phyloP scores from a whole-genome alignment of 2,113 vertebrate species.

The Castor canadensis region DNA sequence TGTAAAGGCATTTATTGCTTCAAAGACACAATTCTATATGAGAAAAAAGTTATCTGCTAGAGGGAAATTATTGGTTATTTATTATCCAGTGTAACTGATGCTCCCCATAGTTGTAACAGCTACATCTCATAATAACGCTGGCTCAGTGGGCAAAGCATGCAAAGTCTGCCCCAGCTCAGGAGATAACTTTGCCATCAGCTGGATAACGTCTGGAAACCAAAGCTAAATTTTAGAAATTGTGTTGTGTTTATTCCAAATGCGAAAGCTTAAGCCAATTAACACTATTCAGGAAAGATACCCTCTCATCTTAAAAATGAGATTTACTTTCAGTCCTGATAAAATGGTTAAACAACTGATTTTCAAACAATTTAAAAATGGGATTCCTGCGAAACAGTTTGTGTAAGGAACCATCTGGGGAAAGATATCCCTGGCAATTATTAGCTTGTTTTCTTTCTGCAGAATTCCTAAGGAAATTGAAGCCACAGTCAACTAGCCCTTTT shows the following conservation, averaged over 20 bases:
- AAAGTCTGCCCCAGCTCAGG: background rate
- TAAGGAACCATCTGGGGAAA: conserved; percentile 46
- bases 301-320: conserved; percentile 52
- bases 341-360: conserved; percentile 64
- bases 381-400: conserved; percentile 55
- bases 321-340: conserved; percentile 48
- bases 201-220: conserved; percentile 25
- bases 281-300: background rate
- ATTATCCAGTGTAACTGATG: background rate
- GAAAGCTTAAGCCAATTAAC: conserved; percentile 41
- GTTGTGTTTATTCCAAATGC: conserved; percentile 45
- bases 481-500: conserved; percentile 5
- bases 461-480: conserved; percentile 46
- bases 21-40: background rate
- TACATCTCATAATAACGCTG: background rate
- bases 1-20: background rate
- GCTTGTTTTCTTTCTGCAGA: conserved; percentile 27
- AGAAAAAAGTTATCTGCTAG: background rate
- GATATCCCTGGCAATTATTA: conserved; percentile 47
- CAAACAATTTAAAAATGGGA: conserved; percentile 51
- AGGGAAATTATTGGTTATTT: background rate
- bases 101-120: background rate
- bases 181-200: background rate
- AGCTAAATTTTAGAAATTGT: conserved; percentile 31
- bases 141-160: background rate